Conservation (phyloP, 2,797 vertebrate species). For the Vultur gryphus region DNA sequence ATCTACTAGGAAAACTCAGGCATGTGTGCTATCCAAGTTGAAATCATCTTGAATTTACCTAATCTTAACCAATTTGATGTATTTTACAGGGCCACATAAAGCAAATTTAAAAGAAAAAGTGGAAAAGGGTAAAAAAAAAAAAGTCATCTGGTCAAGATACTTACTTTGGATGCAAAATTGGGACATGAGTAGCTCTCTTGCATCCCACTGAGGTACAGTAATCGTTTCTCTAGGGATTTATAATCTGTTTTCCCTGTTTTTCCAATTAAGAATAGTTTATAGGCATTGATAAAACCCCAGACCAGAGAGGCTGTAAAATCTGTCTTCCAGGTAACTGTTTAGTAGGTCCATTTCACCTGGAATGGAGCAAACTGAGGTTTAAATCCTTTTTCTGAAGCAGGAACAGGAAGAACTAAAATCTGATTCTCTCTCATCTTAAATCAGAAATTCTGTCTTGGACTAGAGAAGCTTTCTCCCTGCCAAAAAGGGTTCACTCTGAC, state of each 20-base stretch:
- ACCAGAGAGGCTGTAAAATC: neutral
- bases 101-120: neutral
- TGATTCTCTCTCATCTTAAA: neutral
- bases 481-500: neutral
- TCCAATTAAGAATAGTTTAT: neutral
- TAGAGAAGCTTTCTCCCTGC: neutral
- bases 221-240: neutral
- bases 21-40: neutral
- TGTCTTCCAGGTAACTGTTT: neutral
- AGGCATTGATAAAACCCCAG: neutral
- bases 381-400: neutral
- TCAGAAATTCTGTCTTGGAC: neutral
- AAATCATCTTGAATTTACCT: neutral
- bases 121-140: neutral
- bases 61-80: neutral
- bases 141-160: neutral
- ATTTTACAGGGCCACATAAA: neutral
- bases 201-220: neutral
- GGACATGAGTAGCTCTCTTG: neutral
- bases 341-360: neutral
- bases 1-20: neutral
- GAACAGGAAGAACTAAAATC: neutral
- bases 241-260: neutral
- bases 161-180: neutral
- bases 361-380: neutral